Evolutionary conservation across 2,113 vertebrate species (phyloP).

Genomic region (Catharus bicknelli): DNA sequence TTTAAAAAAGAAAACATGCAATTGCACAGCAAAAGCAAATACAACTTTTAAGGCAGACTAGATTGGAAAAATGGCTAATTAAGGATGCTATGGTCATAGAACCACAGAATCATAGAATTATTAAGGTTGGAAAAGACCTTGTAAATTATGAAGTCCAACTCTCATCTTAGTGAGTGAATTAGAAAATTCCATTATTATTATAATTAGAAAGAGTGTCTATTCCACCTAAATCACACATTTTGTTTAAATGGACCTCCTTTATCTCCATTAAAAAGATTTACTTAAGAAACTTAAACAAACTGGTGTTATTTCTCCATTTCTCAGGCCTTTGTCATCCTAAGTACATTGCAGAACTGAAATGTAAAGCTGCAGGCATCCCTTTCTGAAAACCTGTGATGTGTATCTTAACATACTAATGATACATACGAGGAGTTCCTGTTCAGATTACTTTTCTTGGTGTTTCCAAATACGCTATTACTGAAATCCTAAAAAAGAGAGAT

Average conservation of each 20-base stretch:
- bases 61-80: not conserved
- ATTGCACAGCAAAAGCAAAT: not conserved
- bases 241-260: not conserved
- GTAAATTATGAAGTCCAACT: not conserved
- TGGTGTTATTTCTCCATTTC: not conserved
- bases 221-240: not conserved
- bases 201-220: not conserved
- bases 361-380: not conserved
- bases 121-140: not conserved
- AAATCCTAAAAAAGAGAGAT: conserved; percentile 58
- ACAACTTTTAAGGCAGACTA: not conserved
- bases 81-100: not conserved
- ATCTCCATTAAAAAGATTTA: not conserved
- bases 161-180: not conserved
- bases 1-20: not conserved
- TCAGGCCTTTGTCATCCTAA: not conserved
- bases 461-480: conserved; percentile 61
- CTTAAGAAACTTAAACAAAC: not conserved
- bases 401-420: not conserved
- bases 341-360: not conserved
- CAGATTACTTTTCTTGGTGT: conserved; percentile 65
- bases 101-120: not conserved
- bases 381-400: not conserved
- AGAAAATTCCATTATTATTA: not conserved
- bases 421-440: conserved; percentile 83